Evolutionary conservation across 2,113 vertebrate genomes (phyloP).

Genomic region (Isichthys henryi): DNA sequence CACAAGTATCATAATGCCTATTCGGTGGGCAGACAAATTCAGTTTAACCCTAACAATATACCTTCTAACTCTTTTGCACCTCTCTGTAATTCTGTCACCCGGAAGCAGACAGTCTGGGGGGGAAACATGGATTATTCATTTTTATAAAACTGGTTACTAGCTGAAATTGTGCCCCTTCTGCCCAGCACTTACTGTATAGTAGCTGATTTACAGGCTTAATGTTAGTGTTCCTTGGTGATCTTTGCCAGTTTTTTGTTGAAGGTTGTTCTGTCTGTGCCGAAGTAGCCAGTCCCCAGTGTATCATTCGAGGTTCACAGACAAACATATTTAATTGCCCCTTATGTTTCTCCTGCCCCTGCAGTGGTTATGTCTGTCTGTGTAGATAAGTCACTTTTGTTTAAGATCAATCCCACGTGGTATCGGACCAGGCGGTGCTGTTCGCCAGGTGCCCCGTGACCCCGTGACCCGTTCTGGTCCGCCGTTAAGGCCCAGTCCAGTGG

Average conservation of each 20-base stretch:
- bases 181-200: neutral
- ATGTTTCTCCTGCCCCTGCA: neutral
- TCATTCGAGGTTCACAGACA: constrained; percentile 2
- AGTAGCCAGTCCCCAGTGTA: neutral
- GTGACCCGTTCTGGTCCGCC: neutral
- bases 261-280: constrained; percentile 1
- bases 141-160: neutral
- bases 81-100: neutral
- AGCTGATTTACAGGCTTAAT: neutral
- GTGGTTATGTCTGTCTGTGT: constrained; percentile 6
- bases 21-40: neutral
- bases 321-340: neutral
- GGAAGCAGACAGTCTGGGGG: neutral
- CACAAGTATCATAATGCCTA: neutral
- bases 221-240: neutral
- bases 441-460: neutral
- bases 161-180: neutral
- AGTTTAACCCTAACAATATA: too few species aligned
- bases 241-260: neutral
- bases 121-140: neutral
- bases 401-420: neutral
- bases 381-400: constrained; percentile 25
- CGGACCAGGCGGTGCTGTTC: neutral
- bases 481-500: neutral
- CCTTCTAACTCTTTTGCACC: neutral